phyloP scores from a whole-genome alignment of 2,113 vertebrate genomes.

The Pelmatolapia mariae region DNA sequence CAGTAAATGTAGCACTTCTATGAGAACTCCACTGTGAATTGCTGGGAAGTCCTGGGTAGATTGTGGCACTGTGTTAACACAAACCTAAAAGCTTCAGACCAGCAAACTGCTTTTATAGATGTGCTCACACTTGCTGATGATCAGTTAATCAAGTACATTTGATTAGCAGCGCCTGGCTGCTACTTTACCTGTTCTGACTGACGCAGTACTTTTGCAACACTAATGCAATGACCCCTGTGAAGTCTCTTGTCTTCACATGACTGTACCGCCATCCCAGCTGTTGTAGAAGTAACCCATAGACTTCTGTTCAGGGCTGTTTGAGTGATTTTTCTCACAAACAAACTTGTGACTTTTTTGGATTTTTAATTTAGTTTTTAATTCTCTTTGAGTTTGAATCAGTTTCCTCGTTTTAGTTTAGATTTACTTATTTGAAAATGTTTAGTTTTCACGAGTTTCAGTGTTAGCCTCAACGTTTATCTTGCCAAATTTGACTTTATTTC shows the following conservation, averaged over 20 bases:
- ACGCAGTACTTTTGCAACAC: not conserved
- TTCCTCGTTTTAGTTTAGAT: not conserved
- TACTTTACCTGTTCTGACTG: not conserved
- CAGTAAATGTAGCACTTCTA: not conserved
- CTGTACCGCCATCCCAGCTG: not conserved
- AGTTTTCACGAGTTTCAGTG: not conserved
- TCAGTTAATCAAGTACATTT: not conserved
- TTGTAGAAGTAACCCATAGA: not conserved
- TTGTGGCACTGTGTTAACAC: not conserved
- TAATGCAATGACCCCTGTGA: rapidly evolving
- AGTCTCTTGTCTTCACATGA: not conserved
- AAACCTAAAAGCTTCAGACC: not conserved
- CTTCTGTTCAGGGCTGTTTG: not conserved
- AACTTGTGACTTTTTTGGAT: not conserved
- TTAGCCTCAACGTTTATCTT: not conserved
- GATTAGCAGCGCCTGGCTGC: not conserved
- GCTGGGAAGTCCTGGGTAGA: not conserved
- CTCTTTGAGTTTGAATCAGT: not conserved
- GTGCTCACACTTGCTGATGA: not conserved
- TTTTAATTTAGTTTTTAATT: not conserved
- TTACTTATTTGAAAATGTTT: not conserved
- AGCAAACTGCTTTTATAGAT: not conserved
- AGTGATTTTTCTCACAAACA: not conserved
- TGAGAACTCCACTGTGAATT: not conserved
- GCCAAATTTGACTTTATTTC: not conserved